Evolutionary conservation across 2,797 vertebrate genomes (phyloP).

Genomic region (Euphonia xanthogaster): DNA sequence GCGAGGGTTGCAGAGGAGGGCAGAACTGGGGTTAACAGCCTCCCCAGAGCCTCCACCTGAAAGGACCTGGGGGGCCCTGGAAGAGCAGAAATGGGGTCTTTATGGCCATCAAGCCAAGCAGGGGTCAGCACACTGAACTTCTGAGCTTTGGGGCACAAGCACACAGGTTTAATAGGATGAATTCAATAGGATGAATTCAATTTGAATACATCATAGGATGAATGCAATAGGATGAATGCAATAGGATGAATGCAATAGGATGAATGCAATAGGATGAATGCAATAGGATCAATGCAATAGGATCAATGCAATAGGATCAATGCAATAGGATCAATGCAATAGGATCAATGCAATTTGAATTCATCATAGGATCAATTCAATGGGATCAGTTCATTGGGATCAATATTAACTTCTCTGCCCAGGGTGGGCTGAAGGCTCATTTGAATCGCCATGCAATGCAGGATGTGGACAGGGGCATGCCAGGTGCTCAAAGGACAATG

Average conservation of each 20-base stretch:
- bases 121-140: background rate
- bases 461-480: too few relatives aligned
- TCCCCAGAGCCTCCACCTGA: background rate
- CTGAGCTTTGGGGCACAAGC: background rate
- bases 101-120: background rate
- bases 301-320: too few relatives aligned
- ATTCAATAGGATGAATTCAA: background rate
- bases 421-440: background rate
- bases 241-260: too few relatives aligned
- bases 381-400: too few relatives aligned
- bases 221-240: too few relatives aligned
- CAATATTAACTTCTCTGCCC: background rate
- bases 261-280: too few relatives aligned
- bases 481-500: background rate
- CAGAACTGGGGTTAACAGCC: background rate
- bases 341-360: too few relatives aligned
- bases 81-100: too few relatives aligned
- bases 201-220: too few relatives aligned
- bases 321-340: too few relatives aligned
- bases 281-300: too few relatives aligned
- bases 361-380: background rate
- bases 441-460: too few relatives aligned
- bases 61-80: background rate
- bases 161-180: background rate
- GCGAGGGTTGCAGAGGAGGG: background rate